These are phyloP conservation scores for Rynchops niger DNA, from an alignment of 2,113 vertebrate species.

Conservation along the genomic window DNA sequence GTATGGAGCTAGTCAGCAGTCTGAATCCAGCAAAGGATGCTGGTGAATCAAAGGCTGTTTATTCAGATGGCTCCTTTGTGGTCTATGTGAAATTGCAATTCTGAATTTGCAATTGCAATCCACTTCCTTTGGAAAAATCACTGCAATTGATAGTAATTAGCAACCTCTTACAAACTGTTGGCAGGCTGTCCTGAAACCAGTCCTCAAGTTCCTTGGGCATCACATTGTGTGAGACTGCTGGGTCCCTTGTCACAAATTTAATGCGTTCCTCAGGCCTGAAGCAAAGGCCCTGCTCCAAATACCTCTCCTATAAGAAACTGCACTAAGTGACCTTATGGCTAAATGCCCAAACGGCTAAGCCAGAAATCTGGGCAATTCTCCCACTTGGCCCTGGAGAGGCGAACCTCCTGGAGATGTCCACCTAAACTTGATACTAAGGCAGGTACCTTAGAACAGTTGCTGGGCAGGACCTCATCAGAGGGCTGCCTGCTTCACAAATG, in stretches of 20 bases:
- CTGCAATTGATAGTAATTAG: neutral
- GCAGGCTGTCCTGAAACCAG: neutral
- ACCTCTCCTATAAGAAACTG: neutral
- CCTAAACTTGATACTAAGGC: neutral
- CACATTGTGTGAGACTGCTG: neutral
- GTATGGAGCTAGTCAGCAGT: neutral
- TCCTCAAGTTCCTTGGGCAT: neutral
- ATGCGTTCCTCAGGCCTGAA: neutral
- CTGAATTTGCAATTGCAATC: constrained; percentile 9
- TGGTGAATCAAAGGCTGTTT: neutral
- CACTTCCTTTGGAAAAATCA: neutral
- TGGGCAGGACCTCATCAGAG: neutral
- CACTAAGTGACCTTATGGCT: neutral
- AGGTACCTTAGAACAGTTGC: neutral
- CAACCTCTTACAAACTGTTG: neutral
- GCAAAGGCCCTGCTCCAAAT: neutral
- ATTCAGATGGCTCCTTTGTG: neutral
- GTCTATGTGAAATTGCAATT: neutral
- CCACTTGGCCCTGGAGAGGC: neutral
- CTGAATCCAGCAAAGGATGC: neutral
- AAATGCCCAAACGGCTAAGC: neutral
- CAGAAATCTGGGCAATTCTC: neutral
- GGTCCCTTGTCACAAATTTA: neutral
- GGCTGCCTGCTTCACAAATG: neutral
- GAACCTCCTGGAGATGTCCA: neutral